phyloP scores from a whole-genome alignment of 1,140 invertebrate genomes.

The Hyles vespertilio region DNA sequence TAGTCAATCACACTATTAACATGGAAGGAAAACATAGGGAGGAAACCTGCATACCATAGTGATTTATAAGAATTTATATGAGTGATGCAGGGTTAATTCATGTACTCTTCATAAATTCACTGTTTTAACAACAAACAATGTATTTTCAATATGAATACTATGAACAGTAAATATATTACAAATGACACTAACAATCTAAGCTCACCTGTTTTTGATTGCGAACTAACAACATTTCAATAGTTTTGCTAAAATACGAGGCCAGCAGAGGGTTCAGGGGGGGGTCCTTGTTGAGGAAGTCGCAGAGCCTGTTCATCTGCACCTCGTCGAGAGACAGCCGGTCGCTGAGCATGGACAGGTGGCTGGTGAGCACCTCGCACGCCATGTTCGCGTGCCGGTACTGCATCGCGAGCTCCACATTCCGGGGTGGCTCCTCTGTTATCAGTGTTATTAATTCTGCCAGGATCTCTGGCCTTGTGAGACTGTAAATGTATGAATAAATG shows the following conservation, averaged over 20 bases:
- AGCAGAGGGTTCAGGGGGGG: slow-evolving; percentile 94
- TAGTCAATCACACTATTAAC: too few species aligned
- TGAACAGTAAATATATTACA: neutral
- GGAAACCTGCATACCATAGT: too few species aligned
- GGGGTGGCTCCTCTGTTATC: slow-evolving; percentile 89
- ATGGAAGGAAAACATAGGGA: too few species aligned
- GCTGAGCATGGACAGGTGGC: slow-evolving; percentile 87
- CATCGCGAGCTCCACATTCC: slow-evolving; percentile 84
- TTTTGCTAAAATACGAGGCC: slow-evolving; percentile 97
- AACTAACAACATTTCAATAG: slow-evolving; percentile 89
- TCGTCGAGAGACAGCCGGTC: slow-evolving; percentile 89
- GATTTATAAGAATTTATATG: too few species aligned
- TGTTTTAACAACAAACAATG: too few species aligned
- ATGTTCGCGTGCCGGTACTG: slow-evolving; percentile 95
- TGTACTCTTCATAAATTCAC: too few species aligned
- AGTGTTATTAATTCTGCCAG: slow-evolving; percentile 91
- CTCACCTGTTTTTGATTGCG: slow-evolving; percentile 79
- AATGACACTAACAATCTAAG: slow-evolving; percentile 12
- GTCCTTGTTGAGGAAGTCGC: slow-evolving; percentile 91
- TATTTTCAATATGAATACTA: too few species aligned
- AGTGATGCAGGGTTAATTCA: too few species aligned
- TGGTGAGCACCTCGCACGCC: slow-evolving; percentile 94
- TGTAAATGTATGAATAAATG: slow-evolving; percentile 65
- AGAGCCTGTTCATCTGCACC: slow-evolving; percentile 87
- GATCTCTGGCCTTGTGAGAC: slow-evolving; percentile 88